Base-by-base conservation (phyloP, 2,113 vertebrate species). In the Chinchilla lanigera region DNA sequence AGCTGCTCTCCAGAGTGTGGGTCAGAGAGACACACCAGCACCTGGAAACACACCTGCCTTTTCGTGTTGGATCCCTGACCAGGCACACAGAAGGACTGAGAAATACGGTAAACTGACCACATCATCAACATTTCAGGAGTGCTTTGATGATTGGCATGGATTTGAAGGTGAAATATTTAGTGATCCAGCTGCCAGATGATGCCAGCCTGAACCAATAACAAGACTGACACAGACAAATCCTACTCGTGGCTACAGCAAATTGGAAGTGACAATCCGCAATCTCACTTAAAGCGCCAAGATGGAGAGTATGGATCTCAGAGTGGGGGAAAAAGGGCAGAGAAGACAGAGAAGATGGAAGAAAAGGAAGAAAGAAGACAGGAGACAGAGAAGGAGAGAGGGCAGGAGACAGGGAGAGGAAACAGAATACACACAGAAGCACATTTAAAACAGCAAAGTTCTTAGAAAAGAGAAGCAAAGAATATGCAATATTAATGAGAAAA, bases 1-100 rank as follows among this genome's bases (percentile, higher is more conserved):
- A 50, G 33, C 47, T 5, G 38, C 28, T 41, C 33, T 50, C 20
- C 47, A 3, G 56, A 58, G 13, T 14, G 47, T 7, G 0, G 28
- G n/a, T 12, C n/a, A 16, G 52, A 50, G 12, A 52, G 28, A 26
- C 4, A 17, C 5, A 1, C 14, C 26, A 4, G 30, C 3, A 30
- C 78, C 67, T 28, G 58, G 89, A 71, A 41, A 75, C 24, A 4
- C 19, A 3, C 22, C 35, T 8, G 38, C 24, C 47, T 78, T 81
- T 67, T 1, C 3, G 3, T 2, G 24, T 20, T 0, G 35, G 91
- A 19, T 58, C 69, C 38, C 30, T 30, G n/a, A 17, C 28, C 0
- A 9, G 30, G 80, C 24, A 2, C 0, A 0, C 0, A 13, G 88
- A 60, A 90, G 33, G 33, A 13, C 22, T 19, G 7, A 38, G 1